Conservation (phyloP, 2,113 vertebrate genomes). For the Malurus cyaneus region DNA sequence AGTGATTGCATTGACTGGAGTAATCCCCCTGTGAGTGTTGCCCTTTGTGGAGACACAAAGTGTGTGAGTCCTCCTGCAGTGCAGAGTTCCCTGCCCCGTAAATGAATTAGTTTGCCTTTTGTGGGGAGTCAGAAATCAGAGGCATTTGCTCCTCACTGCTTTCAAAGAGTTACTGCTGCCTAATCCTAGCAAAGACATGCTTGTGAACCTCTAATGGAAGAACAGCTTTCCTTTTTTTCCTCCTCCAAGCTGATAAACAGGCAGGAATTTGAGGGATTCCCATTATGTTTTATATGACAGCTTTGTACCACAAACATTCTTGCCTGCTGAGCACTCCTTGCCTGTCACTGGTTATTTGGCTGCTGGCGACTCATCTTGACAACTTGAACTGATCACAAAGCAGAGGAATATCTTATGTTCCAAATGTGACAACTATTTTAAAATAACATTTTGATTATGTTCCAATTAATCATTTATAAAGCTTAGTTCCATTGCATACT, state of each 20-base stretch:
- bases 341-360: not conserved
- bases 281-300: not conserved
- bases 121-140: fast-evolving
- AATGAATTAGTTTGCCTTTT: not conserved
- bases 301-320: not conserved
- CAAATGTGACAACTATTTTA: not conserved
- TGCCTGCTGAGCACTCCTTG: not conserved
- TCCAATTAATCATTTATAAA: not conserved
- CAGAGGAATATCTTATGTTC: not conserved
- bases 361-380: not conserved
- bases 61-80: not conserved
- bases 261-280: not conserved
- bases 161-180: not conserved
- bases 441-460: not conserved
- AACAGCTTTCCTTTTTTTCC: not conserved
- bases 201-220: not conserved
- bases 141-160: not conserved
- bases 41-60: not conserved
- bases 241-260: not conserved
- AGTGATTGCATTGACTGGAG: not conserved
- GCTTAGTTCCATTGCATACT: not conserved
- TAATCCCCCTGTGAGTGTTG: not conserved
- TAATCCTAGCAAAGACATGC: not conserved
- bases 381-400: not conserved
- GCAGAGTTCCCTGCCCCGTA: not conserved